Conservation (phyloP, 1,140 invertebrate species). For the Drosophila pseudoananassae region DNA sequence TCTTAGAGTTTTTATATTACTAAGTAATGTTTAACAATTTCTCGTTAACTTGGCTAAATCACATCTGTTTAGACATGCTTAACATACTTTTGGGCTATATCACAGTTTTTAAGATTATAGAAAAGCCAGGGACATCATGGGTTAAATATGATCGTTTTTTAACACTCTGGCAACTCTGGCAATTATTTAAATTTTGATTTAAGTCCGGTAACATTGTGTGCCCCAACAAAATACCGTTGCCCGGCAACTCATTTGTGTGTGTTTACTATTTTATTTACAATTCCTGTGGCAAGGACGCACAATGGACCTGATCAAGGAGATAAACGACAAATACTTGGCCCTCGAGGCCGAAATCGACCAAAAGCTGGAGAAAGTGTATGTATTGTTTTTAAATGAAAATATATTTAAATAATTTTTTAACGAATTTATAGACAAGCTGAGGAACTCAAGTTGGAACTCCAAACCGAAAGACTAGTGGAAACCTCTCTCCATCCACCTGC, state of each 20-base stretch:
- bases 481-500: conserved; percentile 27
- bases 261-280: conserved; percentile 15
- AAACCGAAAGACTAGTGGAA: conserved; percentile 65
- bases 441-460: conserved; percentile 60
- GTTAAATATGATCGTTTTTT: not conserved
- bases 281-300: not conserved
- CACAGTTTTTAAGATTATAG: not conserved
- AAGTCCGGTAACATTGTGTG: not conserved
- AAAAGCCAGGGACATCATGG: not conserved
- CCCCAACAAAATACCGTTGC: conserved; percentile 37
- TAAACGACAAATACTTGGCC: conserved; percentile 77
- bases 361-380: conserved; percentile 77
- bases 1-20: not conserved
- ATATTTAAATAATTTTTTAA: not conserved
- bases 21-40: no score
- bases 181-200: not conserved
- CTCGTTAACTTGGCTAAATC: no score
- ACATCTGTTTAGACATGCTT: no score
- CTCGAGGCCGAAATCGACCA: conserved; percentile 76
- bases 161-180: conserved; percentile 2
- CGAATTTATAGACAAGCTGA: conserved; percentile 58
- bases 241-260: conserved; percentile 39
- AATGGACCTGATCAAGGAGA: conserved; percentile 82
- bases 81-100: not conserved
- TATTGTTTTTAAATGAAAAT: not conserved